phyloP scores from a whole-genome alignment of 64 coral and sea anemone species.

The Montipora capricornis region DNA sequence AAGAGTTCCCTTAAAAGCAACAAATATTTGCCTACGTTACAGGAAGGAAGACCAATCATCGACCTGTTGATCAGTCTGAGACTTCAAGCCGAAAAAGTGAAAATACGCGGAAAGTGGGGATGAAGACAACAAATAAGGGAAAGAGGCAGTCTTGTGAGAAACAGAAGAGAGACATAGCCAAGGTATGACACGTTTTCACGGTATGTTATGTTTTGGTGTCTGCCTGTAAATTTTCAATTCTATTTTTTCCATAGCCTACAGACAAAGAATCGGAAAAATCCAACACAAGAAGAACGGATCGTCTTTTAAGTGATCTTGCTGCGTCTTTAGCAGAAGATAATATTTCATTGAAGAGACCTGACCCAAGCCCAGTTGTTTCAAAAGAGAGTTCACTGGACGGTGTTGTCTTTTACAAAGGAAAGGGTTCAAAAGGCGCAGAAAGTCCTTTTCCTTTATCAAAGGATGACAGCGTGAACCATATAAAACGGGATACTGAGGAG shows the following conservation, averaged over 20 bases:
- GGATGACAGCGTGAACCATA: background rate
- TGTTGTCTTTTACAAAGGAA: background rate
- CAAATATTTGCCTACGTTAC: background rate
- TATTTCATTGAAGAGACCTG: background rate
- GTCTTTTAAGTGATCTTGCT: slow-evolving; percentile 7
- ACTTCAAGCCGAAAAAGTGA: background rate
- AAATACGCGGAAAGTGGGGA: background rate
- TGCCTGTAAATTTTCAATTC: background rate
- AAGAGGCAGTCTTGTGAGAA: background rate
- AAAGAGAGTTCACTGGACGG: no score
- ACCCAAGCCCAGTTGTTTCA: background rate
- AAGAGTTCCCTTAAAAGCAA: no score
- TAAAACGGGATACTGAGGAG: background rate
- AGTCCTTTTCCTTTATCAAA: no score
- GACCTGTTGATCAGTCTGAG: background rate
- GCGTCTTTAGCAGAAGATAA: background rate
- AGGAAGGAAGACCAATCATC: slow-evolving; percentile 2
- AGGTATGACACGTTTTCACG: background rate
- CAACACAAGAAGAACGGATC: slow-evolving; percentile 11
- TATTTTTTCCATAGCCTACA: background rate
- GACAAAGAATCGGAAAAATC: background rate
- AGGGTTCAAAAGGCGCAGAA: background rate
- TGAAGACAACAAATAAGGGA: background rate
- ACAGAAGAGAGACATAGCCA: background rate
- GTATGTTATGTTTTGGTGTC: background rate